These are phyloP conservation scores for Onychomys torridus DNA, from an alignment of 2,797 vertebrate genomes.

Conservation along the genomic window DNA sequence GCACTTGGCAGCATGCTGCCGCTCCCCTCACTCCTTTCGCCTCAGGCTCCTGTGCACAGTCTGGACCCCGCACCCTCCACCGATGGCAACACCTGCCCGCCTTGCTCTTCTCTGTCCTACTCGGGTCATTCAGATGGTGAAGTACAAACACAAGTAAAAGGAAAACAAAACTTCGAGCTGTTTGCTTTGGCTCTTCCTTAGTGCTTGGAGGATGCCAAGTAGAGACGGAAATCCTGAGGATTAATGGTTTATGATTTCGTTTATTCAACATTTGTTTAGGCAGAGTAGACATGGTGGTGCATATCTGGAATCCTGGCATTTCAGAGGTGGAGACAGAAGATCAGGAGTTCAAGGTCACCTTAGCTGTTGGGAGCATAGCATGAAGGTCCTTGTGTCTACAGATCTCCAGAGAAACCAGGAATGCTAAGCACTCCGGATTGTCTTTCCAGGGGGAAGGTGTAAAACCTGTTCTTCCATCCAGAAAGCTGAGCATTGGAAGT, in stretches of 20 bases:
- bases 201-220: background rate
- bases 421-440: background rate
- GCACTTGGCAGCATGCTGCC: no score
- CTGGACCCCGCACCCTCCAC: background rate
- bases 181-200: background rate
- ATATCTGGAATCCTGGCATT: background rate
- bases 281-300: background rate
- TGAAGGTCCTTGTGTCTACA: background rate
- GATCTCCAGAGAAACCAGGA: background rate
- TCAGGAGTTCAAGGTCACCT: background rate
- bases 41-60: background rate
- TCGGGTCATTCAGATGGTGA: background rate
- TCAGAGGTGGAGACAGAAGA: background rate
- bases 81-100: background rate
- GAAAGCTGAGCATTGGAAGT: background rate
- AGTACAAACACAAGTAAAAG: background rate
- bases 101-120: background rate
- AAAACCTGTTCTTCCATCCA: background rate
- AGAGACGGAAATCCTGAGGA: constrained; percentile 45
- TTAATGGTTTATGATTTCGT: constrained; percentile 17
- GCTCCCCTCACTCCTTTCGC: rapidly evolving
- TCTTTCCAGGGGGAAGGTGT: background rate
- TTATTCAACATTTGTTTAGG: constrained; percentile 47
- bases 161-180: background rate
- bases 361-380: background rate